Evolutionary conservation across 2,888 invertebrate genomes (phyloP).

Genomic region (Phlogophora meticulosa): DNA sequence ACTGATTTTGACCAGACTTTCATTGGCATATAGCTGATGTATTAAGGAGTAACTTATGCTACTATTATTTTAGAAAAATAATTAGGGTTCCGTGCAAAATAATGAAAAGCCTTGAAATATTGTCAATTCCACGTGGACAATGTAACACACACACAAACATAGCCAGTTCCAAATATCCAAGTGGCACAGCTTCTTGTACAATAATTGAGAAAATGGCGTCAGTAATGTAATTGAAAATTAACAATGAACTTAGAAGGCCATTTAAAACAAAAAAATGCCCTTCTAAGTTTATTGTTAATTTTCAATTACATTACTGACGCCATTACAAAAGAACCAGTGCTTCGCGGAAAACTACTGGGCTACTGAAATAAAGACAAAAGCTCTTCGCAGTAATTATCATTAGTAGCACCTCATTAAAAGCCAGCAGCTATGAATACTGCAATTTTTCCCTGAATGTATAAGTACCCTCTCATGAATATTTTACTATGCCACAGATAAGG

Average conservation of each 20-base stretch:
- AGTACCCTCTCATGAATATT: slow-evolving; percentile 54
- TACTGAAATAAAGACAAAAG: slow-evolving; percentile 38
- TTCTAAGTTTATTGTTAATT: slow-evolving; percentile 15
- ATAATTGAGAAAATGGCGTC: not conserved
- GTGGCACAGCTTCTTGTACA: not conserved
- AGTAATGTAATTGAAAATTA: slow-evolving; percentile 2
- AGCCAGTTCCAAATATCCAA: too few species aligned
- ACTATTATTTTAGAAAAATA: too few species aligned
- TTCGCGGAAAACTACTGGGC: slow-evolving; percentile 5
- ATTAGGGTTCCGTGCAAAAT: too few species aligned
- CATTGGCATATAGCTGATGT: too few species aligned
- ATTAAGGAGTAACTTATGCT: too few species aligned
- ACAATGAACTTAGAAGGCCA: slow-evolving; percentile 4
- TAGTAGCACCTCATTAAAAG: slow-evolving; percentile 57
- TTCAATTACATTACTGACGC: not conserved
- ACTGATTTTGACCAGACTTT: too few species aligned
- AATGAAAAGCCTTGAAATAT: too few species aligned
- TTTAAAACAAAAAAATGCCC: too few species aligned
- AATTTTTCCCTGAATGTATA: slow-evolving; percentile 53
- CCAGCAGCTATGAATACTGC: slow-evolving; percentile 48
- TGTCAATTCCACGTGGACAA: too few species aligned
- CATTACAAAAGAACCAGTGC: not conserved
- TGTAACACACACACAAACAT: too few species aligned
- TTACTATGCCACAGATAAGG: slow-evolving; percentile 39
- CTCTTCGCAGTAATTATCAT: slow-evolving; percentile 50